Conservation (phyloP, 2,113 vertebrate genomes). For the Phyllostomus discolor region DNA sequence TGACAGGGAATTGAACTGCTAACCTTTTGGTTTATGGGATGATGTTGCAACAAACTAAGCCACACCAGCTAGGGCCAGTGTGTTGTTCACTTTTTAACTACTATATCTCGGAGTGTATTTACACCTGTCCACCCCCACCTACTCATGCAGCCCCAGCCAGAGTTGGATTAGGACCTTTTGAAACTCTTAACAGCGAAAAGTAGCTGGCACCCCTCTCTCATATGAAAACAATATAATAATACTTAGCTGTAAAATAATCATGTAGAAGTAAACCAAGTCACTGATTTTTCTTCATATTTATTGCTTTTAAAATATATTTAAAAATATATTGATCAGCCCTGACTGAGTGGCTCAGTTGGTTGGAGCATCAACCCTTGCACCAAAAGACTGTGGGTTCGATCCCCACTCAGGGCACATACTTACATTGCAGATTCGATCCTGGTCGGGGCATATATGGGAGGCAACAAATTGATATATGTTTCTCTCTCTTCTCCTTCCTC, state of each 20-base stretch:
- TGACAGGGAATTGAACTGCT: no score
- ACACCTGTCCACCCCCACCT: neutral
- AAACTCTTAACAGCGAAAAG: neutral
- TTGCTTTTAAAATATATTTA: neutral
- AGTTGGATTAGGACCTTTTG: neutral
- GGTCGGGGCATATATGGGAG: neutral
- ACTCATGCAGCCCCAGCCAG: neutral
- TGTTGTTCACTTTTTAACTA: neutral
- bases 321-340: neutral
- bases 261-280: neutral
- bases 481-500: no score
- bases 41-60: no score
- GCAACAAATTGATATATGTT: no score
- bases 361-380: no score
- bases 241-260: neutral
- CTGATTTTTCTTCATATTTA: neutral
- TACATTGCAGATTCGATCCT: neutral
- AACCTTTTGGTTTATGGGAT: no score
- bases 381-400: neutral
- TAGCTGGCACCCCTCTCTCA: neutral
- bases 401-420: neutral
- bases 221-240: neutral
- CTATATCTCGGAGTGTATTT: neutral
- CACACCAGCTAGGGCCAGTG: neutral
- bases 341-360: neutral